These are phyloP conservation scores for Malurus splendens DNA, from an alignment of 2,797 vertebrate genomes.

Conservation along the genomic window DNA sequence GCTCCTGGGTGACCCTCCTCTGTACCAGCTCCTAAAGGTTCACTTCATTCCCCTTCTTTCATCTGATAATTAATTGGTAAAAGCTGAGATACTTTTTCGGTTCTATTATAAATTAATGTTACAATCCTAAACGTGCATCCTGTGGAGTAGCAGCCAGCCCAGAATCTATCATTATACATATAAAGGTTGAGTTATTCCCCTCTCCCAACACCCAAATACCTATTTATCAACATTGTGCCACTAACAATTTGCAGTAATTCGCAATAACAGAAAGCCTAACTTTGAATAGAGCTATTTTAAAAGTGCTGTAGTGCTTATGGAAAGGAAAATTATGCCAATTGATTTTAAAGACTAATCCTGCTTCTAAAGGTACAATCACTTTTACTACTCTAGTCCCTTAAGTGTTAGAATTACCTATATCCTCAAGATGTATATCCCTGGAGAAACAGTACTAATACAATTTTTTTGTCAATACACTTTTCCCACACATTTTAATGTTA, in stretches of 20 bases:
- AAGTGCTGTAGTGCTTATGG: not conserved
- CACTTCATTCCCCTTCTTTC: not conserved
- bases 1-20: not conserved
- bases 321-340: not conserved
- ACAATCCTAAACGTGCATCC: not conserved
- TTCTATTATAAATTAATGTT: not conserved
- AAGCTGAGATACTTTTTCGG: not conserved
- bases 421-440: not conserved
- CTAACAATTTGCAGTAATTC: not conserved
- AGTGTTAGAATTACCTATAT: not conserved
- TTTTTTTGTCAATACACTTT: not conserved
- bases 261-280: not conserved
- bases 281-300: not conserved
- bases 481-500: not conserved
- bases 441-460: not conserved
- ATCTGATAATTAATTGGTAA: not conserved
- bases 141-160: not conserved
- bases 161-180: not conserved
- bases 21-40: not conserved
- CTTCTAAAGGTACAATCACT: not conserved
- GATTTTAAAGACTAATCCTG: not conserved
- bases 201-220: not conserved
- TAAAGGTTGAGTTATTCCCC: not conserved
- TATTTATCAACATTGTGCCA: not conserved
- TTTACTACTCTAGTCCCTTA: not conserved